Conservation (phyloP, 2,797 vertebrate species). For the Tenualosa thibaudeaui region DNA sequence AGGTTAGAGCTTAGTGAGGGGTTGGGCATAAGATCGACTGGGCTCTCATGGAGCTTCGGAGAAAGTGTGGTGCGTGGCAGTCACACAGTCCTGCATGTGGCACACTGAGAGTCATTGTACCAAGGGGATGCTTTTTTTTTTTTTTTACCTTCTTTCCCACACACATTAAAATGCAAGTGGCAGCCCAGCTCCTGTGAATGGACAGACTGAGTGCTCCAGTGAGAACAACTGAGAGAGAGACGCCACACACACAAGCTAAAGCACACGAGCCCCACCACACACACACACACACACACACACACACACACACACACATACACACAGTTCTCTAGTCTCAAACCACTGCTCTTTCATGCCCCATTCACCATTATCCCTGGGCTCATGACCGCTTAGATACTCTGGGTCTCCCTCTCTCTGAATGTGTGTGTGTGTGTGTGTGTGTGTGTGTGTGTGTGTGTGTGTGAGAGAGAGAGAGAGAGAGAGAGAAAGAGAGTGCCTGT, state of each 20-base stretch:
- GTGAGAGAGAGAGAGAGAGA: neutral
- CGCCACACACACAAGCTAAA: constrained; percentile 37
- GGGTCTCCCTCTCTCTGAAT: neutral
- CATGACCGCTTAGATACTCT: neutral
- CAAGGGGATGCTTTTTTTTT: neutral
- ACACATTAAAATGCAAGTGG: constrained; percentile 18
- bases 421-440: neutral
- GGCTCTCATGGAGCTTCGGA: neutral
- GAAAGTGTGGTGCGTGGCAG: neutral
- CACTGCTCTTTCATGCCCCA: neutral
- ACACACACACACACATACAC: constrained; percentile 19
- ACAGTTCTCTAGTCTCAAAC: neutral
- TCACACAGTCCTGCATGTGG: neutral
- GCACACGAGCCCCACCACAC: constrained; percentile 33
- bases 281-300: constrained; percentile 34
- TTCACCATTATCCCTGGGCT: constrained; percentile 7
- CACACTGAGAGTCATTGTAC: constrained; percentile 3
- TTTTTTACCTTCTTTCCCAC: neutral
- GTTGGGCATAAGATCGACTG: neutral
- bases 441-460: neutral
- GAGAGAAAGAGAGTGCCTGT: neutral
- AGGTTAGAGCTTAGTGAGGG: neutral
- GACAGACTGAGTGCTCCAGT: constrained; percentile 19
- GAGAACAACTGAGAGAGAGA: constrained; percentile 28
- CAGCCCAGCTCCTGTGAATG: neutral